These are phyloP conservation scores for Sesamia nonagrioides DNA, from an alignment of 1,140 invertebrate species.

Conservation along the genomic window DNA sequence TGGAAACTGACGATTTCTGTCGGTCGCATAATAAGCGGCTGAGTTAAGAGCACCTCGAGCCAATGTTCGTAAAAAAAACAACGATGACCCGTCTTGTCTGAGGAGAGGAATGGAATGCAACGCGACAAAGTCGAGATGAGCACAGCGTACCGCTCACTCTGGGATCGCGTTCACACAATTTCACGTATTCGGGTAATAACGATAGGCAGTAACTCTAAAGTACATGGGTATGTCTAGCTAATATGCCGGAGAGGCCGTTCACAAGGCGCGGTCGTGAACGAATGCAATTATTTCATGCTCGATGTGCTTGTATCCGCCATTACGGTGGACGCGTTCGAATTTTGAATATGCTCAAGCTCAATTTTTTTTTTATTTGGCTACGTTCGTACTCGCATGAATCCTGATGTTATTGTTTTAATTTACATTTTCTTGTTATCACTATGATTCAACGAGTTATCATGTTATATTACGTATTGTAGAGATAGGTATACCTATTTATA, in stretches of 20 bases:
- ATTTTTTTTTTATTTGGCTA: constrained; percentile 25
- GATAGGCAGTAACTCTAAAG: constrained; percentile 73
- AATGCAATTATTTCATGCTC: constrained; percentile 85
- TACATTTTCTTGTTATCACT: constrained; percentile 46
- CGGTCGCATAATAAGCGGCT: constrained; percentile 57
- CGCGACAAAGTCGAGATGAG: constrained; percentile 83
- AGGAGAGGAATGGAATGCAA: constrained; percentile 61
- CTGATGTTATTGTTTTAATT: constrained; percentile 29
- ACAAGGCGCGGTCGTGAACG: constrained; percentile 79
- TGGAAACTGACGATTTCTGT: constrained; percentile 63
- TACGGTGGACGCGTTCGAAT: constrained; percentile 66
- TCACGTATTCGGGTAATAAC: constrained; percentile 73
- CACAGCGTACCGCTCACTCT: constrained; percentile 57
- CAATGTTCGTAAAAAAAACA: constrained; percentile 75
- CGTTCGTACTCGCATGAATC: background rate
- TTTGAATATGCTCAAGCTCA: constrained; percentile 48
- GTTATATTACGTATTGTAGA: constrained; percentile 25
- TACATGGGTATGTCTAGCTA: constrained; percentile 67
- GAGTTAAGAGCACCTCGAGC: constrained; percentile 59
- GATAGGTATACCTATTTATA: constrained; percentile 38
- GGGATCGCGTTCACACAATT: constrained; percentile 65
- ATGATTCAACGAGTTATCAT: constrained; percentile 46
- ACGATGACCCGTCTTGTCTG: constrained; percentile 76
- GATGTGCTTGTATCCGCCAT: constrained; percentile 76
- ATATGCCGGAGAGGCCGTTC: constrained; percentile 68